Conservation (phyloP, 2,113 vertebrate genomes). For the Trematocara nigrifrons region DNA sequence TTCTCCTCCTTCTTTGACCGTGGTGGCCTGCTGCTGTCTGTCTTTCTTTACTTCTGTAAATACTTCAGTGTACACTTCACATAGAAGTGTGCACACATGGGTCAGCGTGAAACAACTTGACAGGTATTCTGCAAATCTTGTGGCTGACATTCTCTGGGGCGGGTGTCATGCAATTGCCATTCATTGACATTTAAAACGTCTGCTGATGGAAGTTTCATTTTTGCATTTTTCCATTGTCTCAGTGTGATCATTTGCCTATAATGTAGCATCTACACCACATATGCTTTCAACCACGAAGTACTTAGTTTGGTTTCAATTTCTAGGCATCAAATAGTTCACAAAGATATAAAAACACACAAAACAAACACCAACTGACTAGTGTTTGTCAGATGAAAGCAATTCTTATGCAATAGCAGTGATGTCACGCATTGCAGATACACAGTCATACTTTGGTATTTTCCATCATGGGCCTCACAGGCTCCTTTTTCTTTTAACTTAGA, state of each 20-base stretch:
- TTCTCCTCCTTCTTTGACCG: constrained; percentile 20
- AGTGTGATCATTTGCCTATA: constrained; percentile 9
- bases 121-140: constrained; percentile 21
- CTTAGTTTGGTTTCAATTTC: constrained; percentile 12
- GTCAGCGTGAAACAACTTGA: constrained; percentile 12
- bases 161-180: constrained; percentile 32
- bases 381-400: not conserved
- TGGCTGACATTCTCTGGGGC: constrained; percentile 34
- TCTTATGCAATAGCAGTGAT: constrained; percentile 19
- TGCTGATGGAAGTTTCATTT: constrained; percentile 34
- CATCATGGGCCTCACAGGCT: not conserved
- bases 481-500: not conserved
- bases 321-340: not conserved
- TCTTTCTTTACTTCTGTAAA: not conserved
- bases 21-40: not conserved
- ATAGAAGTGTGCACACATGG: not conserved
- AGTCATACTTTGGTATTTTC: constrained; percentile 21
- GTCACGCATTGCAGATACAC: constrained; percentile 10
- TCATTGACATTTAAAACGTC: constrained; percentile 59
- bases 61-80: not conserved
- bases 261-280: not conserved
- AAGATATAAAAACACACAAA: not conserved
- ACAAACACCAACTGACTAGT: not conserved
- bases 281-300: constrained; percentile 18
- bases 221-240: constrained; percentile 24